phyloP scores from a whole-genome alignment of 2,888 invertebrate species.

The Leucoma salicis region DNA sequence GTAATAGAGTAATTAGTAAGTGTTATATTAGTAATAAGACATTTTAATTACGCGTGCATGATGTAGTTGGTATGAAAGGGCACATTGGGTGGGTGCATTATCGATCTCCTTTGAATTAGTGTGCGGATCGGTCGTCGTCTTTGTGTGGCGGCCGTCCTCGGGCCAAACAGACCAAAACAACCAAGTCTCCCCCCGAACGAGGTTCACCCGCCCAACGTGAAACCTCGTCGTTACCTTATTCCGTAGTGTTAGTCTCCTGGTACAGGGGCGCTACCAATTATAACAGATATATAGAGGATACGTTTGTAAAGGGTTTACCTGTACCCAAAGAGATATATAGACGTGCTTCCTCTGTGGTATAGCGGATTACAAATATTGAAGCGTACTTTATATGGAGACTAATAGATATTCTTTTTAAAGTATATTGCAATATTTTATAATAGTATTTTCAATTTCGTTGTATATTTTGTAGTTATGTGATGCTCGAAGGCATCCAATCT shows the following conservation, averaged over 20 bases:
- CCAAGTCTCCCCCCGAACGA: constrained; percentile 46
- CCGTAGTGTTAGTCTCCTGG: constrained; percentile 52
- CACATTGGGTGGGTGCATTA: constrained; percentile 73
- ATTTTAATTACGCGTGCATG: constrained; percentile 67
- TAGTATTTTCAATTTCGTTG: constrained; percentile 3
- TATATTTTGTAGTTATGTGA: constrained; percentile 3
- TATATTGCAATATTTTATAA: neutral
- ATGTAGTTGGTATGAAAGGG: constrained; percentile 71
- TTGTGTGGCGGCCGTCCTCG: constrained; percentile 75
- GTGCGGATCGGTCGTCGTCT: constrained; percentile 80
- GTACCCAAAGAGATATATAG: neutral
- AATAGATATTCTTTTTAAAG: neutral
- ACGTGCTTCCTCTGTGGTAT: constrained; percentile 10
- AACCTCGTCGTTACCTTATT: constrained; percentile 61
- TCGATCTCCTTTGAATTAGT: constrained; percentile 82
- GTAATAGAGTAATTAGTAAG: constrained; percentile 16
- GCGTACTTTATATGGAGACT: neutral
- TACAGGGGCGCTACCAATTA: constrained; percentile 50
- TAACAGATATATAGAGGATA: constrained; percentile 19
- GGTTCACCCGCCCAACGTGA: constrained; percentile 40
- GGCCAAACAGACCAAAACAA: constrained; percentile 82
- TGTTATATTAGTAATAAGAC: constrained; percentile 40
- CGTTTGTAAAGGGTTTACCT: constrained; percentile 4
- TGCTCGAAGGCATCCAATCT: constrained; percentile 9
- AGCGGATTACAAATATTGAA: neutral